These are phyloP conservation scores for Eleutherodactylus coqui DNA, from an alignment of 2,797 vertebrate genomes.

Conservation along the genomic window DNA sequence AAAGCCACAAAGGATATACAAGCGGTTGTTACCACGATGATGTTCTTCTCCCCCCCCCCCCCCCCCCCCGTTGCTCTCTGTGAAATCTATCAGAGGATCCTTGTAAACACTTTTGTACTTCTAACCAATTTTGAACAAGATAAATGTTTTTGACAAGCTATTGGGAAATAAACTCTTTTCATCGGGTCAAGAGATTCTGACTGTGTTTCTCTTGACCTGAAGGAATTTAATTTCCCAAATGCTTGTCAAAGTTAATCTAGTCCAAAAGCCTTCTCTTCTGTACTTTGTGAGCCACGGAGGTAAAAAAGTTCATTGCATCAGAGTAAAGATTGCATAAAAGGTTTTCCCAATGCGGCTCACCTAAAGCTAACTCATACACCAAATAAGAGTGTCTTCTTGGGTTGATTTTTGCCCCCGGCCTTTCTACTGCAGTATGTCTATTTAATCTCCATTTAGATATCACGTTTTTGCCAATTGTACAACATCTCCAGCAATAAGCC, in stretches of 20 bases:
- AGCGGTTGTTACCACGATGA: not conserved
- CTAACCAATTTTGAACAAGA: constrained; percentile 40
- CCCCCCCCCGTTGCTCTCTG: not conserved
- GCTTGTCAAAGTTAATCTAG: constrained; percentile 59
- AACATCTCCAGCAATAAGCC: not conserved
- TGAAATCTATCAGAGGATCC: not conserved
- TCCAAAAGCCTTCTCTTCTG: constrained; percentile 24
- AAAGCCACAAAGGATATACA: not conserved
- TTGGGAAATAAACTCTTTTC: constrained; percentile 47
- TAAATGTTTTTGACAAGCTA: constrained; percentile 56
- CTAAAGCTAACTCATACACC: not conserved
- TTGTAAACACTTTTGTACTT: constrained; percentile 20
- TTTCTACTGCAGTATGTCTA: not conserved
- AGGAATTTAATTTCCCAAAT: constrained; percentile 59
- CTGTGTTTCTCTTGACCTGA: constrained; percentile 48
- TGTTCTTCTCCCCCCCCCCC: not conserved
- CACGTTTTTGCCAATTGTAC: not conserved
- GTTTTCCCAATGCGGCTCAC: not conserved
- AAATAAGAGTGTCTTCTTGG: not conserved
- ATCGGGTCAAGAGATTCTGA: constrained; percentile 56
- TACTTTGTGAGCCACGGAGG: constrained; percentile 21
- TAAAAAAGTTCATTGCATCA: constrained; percentile 5
- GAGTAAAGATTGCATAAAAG: constrained; percentile 19
- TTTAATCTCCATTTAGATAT: not conserved
- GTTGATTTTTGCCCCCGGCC: not conserved